Evolutionary conservation across 1,140 invertebrate species (phyloP).

Genomic region (Cyclina sinensis): DNA sequence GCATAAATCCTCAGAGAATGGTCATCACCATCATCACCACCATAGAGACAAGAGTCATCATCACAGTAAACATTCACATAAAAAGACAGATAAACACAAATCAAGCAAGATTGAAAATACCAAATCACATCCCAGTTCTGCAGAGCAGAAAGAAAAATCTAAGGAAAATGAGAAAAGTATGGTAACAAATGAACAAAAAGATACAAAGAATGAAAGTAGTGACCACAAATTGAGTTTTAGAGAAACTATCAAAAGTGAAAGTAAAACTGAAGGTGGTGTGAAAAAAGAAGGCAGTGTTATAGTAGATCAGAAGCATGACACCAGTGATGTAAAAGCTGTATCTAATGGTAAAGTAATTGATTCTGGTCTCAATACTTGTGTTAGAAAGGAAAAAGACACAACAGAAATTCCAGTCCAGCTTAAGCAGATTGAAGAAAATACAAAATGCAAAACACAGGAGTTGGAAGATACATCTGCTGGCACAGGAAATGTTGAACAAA

Average conservation of each 20-base stretch:
- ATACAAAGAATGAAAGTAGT: background rate
- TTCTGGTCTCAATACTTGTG: background rate
- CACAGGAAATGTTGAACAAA: background rate
- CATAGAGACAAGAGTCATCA: constrained; percentile 74
- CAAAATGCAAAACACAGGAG: background rate
- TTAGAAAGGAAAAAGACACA: background rate
- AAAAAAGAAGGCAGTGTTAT: background rate
- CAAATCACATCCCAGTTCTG: background rate
- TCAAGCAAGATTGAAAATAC: constrained; percentile 5
- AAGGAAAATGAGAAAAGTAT: background rate
- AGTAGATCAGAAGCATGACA: background rate
- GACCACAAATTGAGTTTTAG: background rate
- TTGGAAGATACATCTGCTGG: too few species aligned
- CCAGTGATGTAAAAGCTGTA: background rate
- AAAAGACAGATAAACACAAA: constrained; percentile 58
- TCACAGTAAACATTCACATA: constrained; percentile 69
- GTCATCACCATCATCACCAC: constrained; percentile 71
- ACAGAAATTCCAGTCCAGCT: background rate
- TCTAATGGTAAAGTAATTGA: background rate
- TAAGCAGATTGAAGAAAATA: background rate
- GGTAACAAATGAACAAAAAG: background rate
- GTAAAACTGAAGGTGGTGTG: background rate
- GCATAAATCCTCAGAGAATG: constrained; percentile 59
- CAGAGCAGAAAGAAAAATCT: background rate
- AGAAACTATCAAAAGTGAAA: background rate